Evolutionary conservation across 64 coral and sea anemone species (phyloP).

Genomic region (Astreopora myriophthalma): DNA sequence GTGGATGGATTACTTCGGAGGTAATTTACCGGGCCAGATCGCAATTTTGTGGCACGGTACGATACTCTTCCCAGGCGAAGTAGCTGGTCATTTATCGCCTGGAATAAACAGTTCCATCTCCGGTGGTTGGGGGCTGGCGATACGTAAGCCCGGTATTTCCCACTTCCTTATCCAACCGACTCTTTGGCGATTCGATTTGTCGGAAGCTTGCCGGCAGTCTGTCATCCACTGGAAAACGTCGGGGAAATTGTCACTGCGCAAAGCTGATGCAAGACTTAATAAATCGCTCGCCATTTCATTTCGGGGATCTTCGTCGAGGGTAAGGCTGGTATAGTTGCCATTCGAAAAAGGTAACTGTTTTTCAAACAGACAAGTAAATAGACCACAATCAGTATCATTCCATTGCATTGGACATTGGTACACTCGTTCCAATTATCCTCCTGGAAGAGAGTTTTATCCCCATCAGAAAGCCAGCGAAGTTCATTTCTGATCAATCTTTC

Average conservation of each 20-base stretch:
- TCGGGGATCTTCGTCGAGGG: background rate
- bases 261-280: background rate
- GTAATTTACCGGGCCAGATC: no score
- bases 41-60: no score
- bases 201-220: background rate
- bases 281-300: background rate
- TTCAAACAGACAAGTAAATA: background rate
- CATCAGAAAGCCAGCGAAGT: background rate
- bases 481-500: background rate
- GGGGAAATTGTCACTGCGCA: background rate
- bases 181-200: background rate
- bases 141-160: background rate
- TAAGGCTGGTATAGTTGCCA: background rate
- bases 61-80: background rate
- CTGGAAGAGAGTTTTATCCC: background rate
- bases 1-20: no score
- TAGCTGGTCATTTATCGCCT: conserved; percentile 25
- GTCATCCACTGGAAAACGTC: background rate
- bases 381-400: background rate
- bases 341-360: background rate
- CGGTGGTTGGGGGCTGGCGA: background rate
- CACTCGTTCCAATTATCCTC: background rate
- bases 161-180: background rate
- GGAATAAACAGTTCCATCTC: no score
- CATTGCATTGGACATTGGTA: background rate